Conservation (phyloP, 1,140 invertebrate genomes). For the Rhyzopertha dominica region DNA sequence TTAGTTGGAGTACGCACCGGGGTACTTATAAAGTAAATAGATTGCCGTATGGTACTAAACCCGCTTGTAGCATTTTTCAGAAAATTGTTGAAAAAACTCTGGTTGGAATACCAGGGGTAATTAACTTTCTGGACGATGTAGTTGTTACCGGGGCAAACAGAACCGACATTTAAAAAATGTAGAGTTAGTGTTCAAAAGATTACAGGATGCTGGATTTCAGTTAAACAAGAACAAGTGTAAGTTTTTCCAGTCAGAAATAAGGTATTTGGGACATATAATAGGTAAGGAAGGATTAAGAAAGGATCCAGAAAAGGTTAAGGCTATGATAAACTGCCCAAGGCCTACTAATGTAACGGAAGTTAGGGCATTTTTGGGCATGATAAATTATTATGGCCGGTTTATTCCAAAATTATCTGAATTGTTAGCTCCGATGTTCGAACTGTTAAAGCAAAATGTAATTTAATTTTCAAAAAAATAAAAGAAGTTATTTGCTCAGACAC, state of each 20-base stretch:
- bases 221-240: slow-evolving; percentile 30
- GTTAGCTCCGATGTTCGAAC: slow-evolving; percentile 35
- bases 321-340: slow-evolving; percentile 34
- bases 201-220: slow-evolving; percentile 31
- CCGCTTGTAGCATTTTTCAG: slow-evolving; percentile 45
- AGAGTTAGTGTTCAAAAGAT: slow-evolving; percentile 9
- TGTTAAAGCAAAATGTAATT: slow-evolving; percentile 35
- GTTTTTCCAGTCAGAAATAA: slow-evolving; percentile 26
- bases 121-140: slow-evolving; percentile 41
- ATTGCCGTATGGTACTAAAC: slow-evolving; percentile 48
- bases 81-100: slow-evolving; percentile 37
- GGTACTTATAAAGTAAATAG: slow-evolving; percentile 40
- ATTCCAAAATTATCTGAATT: slow-evolving; percentile 28
- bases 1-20: slow-evolving; percentile 25
- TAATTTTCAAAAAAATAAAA: slow-evolving; percentile 31
- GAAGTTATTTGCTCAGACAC: slow-evolving; percentile 27
- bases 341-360: slow-evolving; percentile 33
- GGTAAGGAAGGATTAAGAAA: slow-evolving; percentile 34
- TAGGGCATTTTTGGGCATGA: slow-evolving; percentile 38
- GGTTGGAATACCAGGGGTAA: slow-evolving; percentile 30
- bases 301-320: slow-evolving; percentile 33
- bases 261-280: slow-evolving; percentile 40
- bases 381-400: slow-evolving; percentile 41
- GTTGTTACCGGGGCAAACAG: slow-evolving; percentile 28
- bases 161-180: slow-evolving; percentile 26